Conservation (phyloP, 2,888 invertebrate species). For the Drosophila histrio region DNA sequence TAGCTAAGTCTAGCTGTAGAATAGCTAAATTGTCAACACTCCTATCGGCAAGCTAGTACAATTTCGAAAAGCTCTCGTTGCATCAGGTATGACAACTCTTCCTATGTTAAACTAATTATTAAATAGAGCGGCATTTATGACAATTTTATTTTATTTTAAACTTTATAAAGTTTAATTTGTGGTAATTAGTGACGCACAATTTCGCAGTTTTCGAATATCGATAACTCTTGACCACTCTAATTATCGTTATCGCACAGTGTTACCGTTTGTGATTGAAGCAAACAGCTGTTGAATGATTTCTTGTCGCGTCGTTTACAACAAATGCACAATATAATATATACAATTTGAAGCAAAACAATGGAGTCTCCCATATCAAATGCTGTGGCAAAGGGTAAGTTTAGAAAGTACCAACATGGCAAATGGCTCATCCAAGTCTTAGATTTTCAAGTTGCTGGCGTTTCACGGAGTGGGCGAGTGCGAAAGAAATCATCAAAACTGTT, state of each 20-base stretch:
- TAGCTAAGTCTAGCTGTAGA: too few relatives aligned
- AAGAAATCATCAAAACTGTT: conserved; percentile 97
- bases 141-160: too few relatives aligned
- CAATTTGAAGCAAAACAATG: conserved; percentile 43
- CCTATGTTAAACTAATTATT: not conserved
- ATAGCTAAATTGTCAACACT: too few relatives aligned
- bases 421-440: conserved; percentile 83
- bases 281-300: conserved; percentile 42
- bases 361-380: conserved; percentile 33
- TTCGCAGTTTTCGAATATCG: too few relatives aligned
- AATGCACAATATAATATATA: conserved; percentile 34
- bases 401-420: not conserved
- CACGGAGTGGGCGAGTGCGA: conserved; percentile 94
- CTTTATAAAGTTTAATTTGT: too few relatives aligned
- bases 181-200: not conserved
- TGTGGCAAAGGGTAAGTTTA: conserved; percentile 29
- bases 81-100: too few relatives aligned
- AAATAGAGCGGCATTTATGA: too few relatives aligned
- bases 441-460: conserved; percentile 93
- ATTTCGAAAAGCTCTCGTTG: too few relatives aligned
- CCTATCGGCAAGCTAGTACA: too few relatives aligned
- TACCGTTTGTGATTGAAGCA: conserved; percentile 1
- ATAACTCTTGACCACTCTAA: not conserved
- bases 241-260: conserved; percentile 10
- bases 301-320: conserved; percentile 53